Evolutionary conservation across 2,113 vertebrate species (phyloP).

Genomic region (Pungitius pungitius): DNA sequence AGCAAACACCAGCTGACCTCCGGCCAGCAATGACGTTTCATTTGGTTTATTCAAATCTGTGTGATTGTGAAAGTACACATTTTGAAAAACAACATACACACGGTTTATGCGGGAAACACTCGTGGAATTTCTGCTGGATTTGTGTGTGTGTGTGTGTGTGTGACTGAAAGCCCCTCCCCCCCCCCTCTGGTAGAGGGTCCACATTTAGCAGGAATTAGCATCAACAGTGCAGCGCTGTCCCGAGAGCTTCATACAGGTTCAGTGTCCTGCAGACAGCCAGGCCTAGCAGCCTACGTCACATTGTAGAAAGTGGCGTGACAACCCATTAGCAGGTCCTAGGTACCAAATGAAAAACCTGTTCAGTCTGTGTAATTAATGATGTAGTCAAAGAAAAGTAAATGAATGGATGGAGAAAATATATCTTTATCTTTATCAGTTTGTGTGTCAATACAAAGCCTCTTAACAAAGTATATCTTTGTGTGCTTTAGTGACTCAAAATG

Average conservation of each 20-base stretch:
- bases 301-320: background rate
- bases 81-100: conserved; percentile 2
- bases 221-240: background rate
- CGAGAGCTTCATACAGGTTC: background rate
- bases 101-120: background rate
- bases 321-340: background rate
- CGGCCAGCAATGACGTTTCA: background rate
- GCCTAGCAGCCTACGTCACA: background rate
- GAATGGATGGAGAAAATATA: background rate
- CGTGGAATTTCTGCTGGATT: background rate
- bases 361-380: background rate
- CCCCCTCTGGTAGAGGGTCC: background rate
- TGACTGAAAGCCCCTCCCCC: background rate
- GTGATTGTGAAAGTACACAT: background rate
- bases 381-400: background rate
- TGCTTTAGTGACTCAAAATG: background rate
- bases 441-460: background rate
- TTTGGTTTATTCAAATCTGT: background rate
- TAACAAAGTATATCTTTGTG: background rate
- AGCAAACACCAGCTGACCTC: background rate
- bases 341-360: background rate
- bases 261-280: background rate
- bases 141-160: background rate
- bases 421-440: background rate
- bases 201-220: background rate